Percentiles rank a stretch among this genome's conserved stretches.
Conservation (phyloP, 2,797 vertebrate species). For the Nannoperca obscura region DNA sequence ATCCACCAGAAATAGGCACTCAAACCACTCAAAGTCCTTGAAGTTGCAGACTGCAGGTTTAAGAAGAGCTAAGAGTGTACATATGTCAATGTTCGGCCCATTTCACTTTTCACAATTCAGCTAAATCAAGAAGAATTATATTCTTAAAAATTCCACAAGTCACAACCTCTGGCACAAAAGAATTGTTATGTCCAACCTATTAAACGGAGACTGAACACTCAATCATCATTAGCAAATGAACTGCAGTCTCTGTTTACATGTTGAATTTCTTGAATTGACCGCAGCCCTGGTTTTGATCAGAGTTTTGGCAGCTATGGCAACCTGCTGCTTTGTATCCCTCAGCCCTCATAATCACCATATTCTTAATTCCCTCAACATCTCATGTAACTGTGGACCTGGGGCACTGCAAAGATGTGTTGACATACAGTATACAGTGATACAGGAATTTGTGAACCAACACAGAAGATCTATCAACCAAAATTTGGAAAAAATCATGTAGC, state of each 20-base stretch:
- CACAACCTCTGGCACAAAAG: not conserved
- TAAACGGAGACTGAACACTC: slow-evolving; percentile 20
- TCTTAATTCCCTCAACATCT: slow-evolving; percentile 49
- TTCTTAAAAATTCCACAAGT: slow-evolving; percentile 2
- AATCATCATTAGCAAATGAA: slow-evolving; percentile 45
- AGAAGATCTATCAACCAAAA: not conserved
- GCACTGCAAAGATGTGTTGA: slow-evolving; percentile 32
- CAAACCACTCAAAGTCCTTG: slow-evolving; percentile 2
- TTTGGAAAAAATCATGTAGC: not conserved
- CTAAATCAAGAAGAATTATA: slow-evolving; percentile 3
- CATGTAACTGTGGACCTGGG: slow-evolving; percentile 2
- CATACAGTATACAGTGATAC: slow-evolving; percentile 19
- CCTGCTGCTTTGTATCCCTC: slow-evolving; percentile 48
- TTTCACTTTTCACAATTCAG: not conserved
- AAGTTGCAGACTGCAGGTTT: slow-evolving; percentile 1
- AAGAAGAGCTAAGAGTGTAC: not conserved
- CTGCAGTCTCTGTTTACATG: slow-evolving; percentile 51
- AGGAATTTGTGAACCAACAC: not conserved
- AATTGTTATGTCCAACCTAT: not conserved
- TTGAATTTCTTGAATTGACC: slow-evolving; percentile 33
- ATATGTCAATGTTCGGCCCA: not conserved
- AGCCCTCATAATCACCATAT: slow-evolving; percentile 42
- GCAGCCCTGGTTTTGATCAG: slow-evolving; percentile 60
- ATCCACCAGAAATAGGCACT: not conserved
- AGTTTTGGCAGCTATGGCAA: slow-evolving; percentile 37